Evolutionary conservation across 2,888 invertebrate species (phyloP), one percentile per base, ranked within the genome.

Genomic region (Periphyllus acericola): DNA sequence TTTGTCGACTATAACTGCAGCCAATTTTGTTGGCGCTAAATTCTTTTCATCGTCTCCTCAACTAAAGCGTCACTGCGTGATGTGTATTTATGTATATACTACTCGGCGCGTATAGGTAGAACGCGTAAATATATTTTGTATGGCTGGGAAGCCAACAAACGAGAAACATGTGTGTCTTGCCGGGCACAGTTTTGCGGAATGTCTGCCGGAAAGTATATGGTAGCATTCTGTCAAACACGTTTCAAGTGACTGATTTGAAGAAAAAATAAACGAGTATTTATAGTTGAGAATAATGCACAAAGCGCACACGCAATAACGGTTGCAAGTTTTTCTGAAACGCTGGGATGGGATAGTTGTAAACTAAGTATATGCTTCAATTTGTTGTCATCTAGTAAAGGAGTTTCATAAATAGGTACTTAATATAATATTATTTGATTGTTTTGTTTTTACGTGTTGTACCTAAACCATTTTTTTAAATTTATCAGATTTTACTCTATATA

Each of bases 21-120:
- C 81, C 81, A 87, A 66, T 80, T 86, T 80, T 19, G 55, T 81
- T 81, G 74, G 74, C 75, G 81, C 19, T 87, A 81, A 87, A 87
- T 87, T 87, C 87, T 46, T 87, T 80, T 81, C 80, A 60, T 81
- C 87, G 60, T 66, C 34, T 87, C 52, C 32, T 32, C 40, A 19
- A 75, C 60, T 60, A 76, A 34, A 84, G n/a, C 40, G n/a, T 60
- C 36, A 36, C 36, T 36, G 1, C 36, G 8, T 36, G 60, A 19
- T 36, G 8, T 34, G 34, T 34, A 25, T 60, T 55, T 3, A 32
- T 29, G 29, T 66, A 80, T 66, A 66, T n/a, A 66, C n/a, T 46
- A 46, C 14, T 2, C 60, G 9, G 32, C 46, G 25, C 19, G 36
- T 83, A 74, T 83, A 83, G 55, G 75, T 46, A 84, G 29, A 75